Evolutionary conservation across 2,888 invertebrate species (phyloP).

Genomic region (Crossocerus cetratus): DNA sequence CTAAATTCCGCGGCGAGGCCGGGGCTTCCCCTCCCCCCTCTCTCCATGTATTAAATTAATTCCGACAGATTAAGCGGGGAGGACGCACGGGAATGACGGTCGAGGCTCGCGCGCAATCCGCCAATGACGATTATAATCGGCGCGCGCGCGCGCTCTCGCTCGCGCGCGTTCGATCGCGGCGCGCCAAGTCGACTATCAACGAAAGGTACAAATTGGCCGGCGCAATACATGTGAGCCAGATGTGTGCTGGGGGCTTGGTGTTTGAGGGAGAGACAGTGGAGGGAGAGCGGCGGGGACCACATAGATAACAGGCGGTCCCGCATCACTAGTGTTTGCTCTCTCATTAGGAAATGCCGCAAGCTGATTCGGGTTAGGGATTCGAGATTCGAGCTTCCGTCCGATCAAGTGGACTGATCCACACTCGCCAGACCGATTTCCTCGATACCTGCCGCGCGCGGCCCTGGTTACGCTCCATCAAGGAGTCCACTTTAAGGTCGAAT

Average conservation of each 20-base stretch:
- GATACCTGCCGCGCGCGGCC: slow-evolving; percentile 1
- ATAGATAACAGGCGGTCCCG: slow-evolving; percentile 1
- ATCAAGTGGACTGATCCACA: slow-evolving; percentile 31
- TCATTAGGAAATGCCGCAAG: slow-evolving; percentile 48
- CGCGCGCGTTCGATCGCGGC: too few species aligned
- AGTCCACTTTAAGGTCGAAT: slow-evolving; percentile 30
- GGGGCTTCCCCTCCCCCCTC: slow-evolving; percentile 20
- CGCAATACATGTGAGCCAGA: too few species aligned
- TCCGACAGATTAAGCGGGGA: slow-evolving; percentile 34
- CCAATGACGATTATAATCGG: too few species aligned
- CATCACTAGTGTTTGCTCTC: slow-evolving; percentile 42
- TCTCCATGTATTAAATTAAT: slow-evolving; percentile 34
- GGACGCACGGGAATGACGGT: too few species aligned
- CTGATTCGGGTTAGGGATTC: slow-evolving; percentile 24
- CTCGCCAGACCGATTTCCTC: slow-evolving; percentile 6
- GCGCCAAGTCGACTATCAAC: too few species aligned
- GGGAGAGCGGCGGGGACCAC: neutral
- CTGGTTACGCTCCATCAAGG: slow-evolving; percentile 12
- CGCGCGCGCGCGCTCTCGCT: too few species aligned
- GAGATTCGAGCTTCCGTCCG: slow-evolving; percentile 9
- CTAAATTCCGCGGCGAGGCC: neutral
- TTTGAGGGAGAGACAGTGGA: neutral
- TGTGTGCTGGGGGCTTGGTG: neutral
- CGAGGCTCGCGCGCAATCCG: too few species aligned
- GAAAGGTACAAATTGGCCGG: too few species aligned